phyloP scores from a whole-genome alignment of 2,797 vertebrate species.

The Hoplostethus mediterraneus region DNA sequence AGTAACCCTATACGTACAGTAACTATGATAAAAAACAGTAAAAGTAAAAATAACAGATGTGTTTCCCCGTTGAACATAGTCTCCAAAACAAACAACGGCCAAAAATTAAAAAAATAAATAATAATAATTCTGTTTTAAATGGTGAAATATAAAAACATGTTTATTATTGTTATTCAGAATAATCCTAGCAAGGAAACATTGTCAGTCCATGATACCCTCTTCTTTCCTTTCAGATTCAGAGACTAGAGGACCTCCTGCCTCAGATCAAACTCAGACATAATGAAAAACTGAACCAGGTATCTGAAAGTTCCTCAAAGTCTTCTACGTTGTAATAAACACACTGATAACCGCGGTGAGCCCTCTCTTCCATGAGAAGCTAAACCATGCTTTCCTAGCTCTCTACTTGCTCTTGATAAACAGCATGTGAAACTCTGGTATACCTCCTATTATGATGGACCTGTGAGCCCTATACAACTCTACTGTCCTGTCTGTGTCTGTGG shows the following conservation, averaged over 20 bases:
- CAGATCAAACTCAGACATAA: conserved; percentile 79
- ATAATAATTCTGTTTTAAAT: too few relatives aligned
- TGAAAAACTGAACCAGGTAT: conserved; percentile 83
- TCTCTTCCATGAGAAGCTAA: not conserved
- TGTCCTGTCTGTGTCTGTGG: too few relatives aligned
- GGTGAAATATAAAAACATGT: too few relatives aligned
- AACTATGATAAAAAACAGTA: not conserved
- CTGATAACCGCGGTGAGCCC: not conserved
- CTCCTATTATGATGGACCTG: not conserved
- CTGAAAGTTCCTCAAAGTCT: not conserved
- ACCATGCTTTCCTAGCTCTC: not conserved
- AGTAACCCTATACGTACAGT: not conserved
- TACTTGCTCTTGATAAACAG: not conserved
- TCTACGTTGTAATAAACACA: not conserved
- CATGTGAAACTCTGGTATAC: not conserved
- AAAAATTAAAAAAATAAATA: too few relatives aligned
- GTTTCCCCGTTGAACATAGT: too few relatives aligned
- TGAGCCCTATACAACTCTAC: not conserved
- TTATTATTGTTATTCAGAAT: too few relatives aligned
- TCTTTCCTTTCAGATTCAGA: conserved; percentile 78
- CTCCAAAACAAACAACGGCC: too few relatives aligned
- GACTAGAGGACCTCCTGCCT: conserved; percentile 83
- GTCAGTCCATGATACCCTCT: not conserved
- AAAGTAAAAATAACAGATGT: not conserved
- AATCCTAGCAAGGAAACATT: too few relatives aligned